Conservation (phyloP, 53 echinoderm and acorn worm genomes). For the Holothuria leucospilota region DNA sequence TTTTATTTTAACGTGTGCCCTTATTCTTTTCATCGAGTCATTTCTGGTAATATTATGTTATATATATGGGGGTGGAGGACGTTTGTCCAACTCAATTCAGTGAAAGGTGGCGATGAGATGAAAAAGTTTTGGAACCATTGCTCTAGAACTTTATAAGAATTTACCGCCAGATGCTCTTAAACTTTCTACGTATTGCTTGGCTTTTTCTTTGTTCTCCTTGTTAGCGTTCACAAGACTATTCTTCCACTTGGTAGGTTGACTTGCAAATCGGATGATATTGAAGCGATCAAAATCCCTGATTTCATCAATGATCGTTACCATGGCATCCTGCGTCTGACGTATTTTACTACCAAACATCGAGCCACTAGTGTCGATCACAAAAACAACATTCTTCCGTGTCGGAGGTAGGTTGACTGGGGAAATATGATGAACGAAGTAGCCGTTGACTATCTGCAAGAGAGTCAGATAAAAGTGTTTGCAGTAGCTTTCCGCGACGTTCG, state of each 20-base stretch:
- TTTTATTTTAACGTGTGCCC: no score
- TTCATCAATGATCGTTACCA: constrained; percentile 83
- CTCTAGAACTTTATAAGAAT: not conserved
- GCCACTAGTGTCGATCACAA: constrained; percentile 90
- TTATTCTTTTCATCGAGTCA: no score
- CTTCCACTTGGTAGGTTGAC: constrained; percentile 22
- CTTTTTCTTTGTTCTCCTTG: constrained; percentile 30
- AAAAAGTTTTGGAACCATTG: no score
- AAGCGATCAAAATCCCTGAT: constrained; percentile 73
- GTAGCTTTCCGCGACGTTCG: no score
- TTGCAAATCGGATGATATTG: constrained; percentile 63
- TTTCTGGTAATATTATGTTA: no score
- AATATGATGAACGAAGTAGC: constrained; percentile 96
- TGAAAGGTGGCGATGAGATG: no score
- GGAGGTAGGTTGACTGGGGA: constrained; percentile 77
- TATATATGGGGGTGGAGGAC: no score
- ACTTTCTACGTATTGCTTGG: constrained; percentile 35
- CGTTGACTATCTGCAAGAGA: constrained; percentile 78
- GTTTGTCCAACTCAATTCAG: no score
- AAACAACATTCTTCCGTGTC: constrained; percentile 85
- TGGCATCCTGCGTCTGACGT: constrained; percentile 75
- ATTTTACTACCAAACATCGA: constrained; percentile 81
- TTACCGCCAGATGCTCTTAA: constrained; percentile 60
- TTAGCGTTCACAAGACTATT: constrained; percentile 43
- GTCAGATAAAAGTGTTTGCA: not conserved